Evolutionary conservation across 2,113 vertebrate species (phyloP), one percentile per base, ranked within the genome.

Genomic region (Neolamprologus falcicula): DNA sequence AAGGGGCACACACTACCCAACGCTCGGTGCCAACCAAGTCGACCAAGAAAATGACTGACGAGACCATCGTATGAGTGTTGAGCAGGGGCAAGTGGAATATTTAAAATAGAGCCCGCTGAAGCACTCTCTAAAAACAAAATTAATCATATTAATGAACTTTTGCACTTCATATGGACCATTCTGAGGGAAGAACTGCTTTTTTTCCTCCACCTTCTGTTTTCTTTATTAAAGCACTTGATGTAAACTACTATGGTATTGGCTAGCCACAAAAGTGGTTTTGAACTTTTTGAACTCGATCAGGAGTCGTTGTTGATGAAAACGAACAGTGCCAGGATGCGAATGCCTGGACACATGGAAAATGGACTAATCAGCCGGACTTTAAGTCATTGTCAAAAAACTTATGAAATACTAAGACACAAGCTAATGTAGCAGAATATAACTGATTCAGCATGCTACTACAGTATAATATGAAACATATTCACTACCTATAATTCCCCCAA

Each of bases 1-100:
- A 97, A 31, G 96, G 96, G 88, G 90, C 96, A 0, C 95, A 96
- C 91, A 96, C 96, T 2, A 6, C 96, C 61, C 96, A 96, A 57
- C 97, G 97, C 87, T 97, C 97, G 26, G 94, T 97, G 14, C 96
- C 97, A 0, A 92, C 97, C 61, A 97, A 97, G 94, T 96, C 97
- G 80, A 90, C 97, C 90, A 98, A 98, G 96, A 98, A 98, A 95
- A 95, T 94, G 1, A 97, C 98, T 2, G 98, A 98, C 16, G 98
- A 98, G 94, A 98, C 97, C 7, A 97, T 97, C 0, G 97, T 98
- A 91, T 98, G 97, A 98, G 94, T 4, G 91, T 78, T 19, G 87
- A 80, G 53, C 33, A 26, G 73, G 40, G 89, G 68, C 83, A n/a
- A 87, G 54, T 90, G 88, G 87, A 92, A 88, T 92, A 93, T 91